These are phyloP conservation scores for Taurulus bubalis DNA, from an alignment of 2,113 vertebrate species.

Conservation along the genomic window DNA sequence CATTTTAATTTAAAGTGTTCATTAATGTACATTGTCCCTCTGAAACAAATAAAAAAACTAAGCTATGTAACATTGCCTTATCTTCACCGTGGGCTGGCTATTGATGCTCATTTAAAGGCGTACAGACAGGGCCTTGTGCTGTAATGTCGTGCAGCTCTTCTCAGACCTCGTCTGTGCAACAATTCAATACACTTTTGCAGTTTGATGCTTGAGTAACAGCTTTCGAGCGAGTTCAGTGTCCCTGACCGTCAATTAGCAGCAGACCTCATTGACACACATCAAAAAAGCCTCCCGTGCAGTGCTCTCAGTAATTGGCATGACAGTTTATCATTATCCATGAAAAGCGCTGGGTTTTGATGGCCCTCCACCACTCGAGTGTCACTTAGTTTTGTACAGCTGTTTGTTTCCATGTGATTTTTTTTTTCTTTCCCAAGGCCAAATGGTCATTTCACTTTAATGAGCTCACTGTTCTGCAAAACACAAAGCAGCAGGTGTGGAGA, in stretches of 20 bases:
- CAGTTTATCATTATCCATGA: slow-evolving; percentile 89
- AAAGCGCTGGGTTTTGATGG: slow-evolving; percentile 85
- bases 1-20: too few species aligned
- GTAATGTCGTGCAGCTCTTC: slow-evolving; percentile 9
- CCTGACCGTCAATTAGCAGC: slow-evolving; percentile 85
- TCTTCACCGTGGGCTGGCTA: neutral
- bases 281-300: slow-evolving; percentile 77
- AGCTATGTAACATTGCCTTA: neutral
- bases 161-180: slow-evolving; percentile 50
- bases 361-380: slow-evolving; percentile 83
- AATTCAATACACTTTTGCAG: slow-evolving; percentile 82
- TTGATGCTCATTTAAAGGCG: slow-evolving; percentile 10
- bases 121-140: neutral
- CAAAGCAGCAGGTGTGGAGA: slow-evolving; percentile 57
- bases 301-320: slow-evolving; percentile 87
- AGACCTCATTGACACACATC: slow-evolving; percentile 83
- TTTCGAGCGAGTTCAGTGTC: slow-evolving; percentile 77
- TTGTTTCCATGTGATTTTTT: slow-evolving; percentile 80
- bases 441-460: slow-evolving; percentile 88
- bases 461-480: slow-evolving; percentile 68
- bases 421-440: slow-evolving; percentile 79
- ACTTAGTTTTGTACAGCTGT: slow-evolving; percentile 79
- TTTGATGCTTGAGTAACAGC: slow-evolving; percentile 80
- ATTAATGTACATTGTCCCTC: too few species aligned
- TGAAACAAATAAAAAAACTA: too few species aligned